These are phyloP conservation scores for Fabriciana adippe DNA, from an alignment of 2,888 invertebrate genomes.

Conservation along the genomic window DNA sequence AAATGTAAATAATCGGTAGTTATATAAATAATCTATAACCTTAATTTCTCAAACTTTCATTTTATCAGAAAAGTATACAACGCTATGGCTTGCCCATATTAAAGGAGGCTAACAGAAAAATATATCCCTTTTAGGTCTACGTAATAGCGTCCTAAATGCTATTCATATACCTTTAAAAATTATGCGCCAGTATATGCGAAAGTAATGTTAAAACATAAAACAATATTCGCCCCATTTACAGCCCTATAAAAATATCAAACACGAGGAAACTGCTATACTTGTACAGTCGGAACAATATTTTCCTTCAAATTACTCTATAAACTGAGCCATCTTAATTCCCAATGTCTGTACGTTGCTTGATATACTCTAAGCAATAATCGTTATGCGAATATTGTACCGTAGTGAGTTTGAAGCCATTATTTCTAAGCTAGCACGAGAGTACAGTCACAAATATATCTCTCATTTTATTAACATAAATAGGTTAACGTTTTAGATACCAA, in stretches of 20 bases:
- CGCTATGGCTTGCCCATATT: too few relatives aligned
- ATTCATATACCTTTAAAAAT: slow-evolving; percentile 22
- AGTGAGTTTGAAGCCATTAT: slow-evolving; percentile 30
- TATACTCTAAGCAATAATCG: slow-evolving; percentile 54
- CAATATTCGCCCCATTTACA: slow-evolving; percentile 32
- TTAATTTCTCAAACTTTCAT: too few relatives aligned
- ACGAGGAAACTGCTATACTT: slow-evolving; percentile 20
- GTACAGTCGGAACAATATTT: slow-evolving; percentile 34
- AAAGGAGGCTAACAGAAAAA: background rate
- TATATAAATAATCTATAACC: too few relatives aligned
- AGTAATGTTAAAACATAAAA: slow-evolving; percentile 29
- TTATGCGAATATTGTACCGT: slow-evolving; percentile 45
- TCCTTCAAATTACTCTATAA: slow-evolving; percentile 34
- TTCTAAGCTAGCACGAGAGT: slow-evolving; percentile 23
- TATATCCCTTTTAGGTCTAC: background rate
- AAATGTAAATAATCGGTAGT: too few relatives aligned
- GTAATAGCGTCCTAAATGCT: slow-evolving; percentile 5
- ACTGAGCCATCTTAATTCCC: slow-evolving; percentile 37
- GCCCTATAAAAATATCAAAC: slow-evolving; percentile 29
- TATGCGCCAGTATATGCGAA: slow-evolving; percentile 10
- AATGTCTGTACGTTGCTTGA: slow-evolving; percentile 35
- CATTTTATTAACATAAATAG: background rate
- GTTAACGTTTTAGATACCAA: too few relatives aligned
- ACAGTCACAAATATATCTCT: slow-evolving; percentile 15
- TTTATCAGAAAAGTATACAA: too few relatives aligned